A percentile compares a stretch with the other conserved stretches of the same genome.
Conservation (phyloP, 2,888 invertebrate species). For the Xanthia icteritia region DNA sequence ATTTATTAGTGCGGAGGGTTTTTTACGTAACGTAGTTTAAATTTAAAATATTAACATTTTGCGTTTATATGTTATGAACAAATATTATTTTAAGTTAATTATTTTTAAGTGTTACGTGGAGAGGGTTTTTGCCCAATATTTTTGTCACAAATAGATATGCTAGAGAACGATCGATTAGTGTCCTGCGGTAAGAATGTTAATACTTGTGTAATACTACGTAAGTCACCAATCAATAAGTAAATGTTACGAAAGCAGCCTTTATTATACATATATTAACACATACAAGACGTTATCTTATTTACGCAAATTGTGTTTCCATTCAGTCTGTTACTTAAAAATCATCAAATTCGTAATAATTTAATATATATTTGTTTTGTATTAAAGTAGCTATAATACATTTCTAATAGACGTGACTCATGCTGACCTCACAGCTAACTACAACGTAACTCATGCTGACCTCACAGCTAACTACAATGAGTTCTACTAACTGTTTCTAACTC, state of each 20-base stretch:
- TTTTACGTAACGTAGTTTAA: conserved; percentile 36
- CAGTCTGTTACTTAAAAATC: neutral
- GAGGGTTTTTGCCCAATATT: conserved; percentile 46
- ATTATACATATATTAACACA: conserved; percentile 1
- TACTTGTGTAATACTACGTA: conserved; percentile 10
- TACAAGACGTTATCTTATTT: neutral
- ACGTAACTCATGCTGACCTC: conserved; percentile 12
- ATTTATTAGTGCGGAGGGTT: conserved; percentile 65
- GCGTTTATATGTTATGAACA: conserved; percentile 59
- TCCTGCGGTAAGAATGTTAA: conserved; percentile 2
- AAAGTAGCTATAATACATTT: conserved; percentile 26
- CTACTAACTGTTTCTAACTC: conserved; percentile 57
- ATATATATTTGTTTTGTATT: conserved; percentile 38
- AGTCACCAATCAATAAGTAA: conserved; percentile 22
- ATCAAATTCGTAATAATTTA: conserved; percentile 12
- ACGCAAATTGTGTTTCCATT: neutral
- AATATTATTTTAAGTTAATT: conserved; percentile 61
- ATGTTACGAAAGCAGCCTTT: neutral
- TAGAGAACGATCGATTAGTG: conserved; percentile 31
- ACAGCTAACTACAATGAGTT: neutral
- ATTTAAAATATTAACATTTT: conserved; percentile 42
- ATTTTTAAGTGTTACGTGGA: conserved; percentile 62
- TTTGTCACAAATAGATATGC: conserved; percentile 53
- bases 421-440: conserved; percentile 1
- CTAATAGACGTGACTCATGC: conserved; percentile 17